Evolutionary conservation across 1,140 invertebrate genomes (phyloP).

Genomic region (Proctacanthus coquilletti): DNA sequence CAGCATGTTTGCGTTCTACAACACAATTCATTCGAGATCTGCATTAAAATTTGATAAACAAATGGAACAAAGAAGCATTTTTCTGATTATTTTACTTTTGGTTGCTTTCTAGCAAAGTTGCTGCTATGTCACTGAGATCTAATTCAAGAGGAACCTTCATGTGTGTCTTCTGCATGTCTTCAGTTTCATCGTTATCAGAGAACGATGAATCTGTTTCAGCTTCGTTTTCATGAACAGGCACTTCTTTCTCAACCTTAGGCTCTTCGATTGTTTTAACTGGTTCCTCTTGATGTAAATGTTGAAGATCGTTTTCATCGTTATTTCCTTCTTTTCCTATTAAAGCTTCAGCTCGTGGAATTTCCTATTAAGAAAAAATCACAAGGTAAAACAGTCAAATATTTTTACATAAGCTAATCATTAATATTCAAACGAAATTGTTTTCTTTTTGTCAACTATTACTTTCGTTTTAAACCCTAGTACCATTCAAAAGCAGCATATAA

Average conservation of each 20-base stretch:
- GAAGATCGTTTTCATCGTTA: slow-evolving; percentile 19
- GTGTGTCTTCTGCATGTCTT: slow-evolving; percentile 43
- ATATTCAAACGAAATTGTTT: too few relatives aligned
- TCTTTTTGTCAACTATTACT: too few relatives aligned
- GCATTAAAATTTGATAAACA: slow-evolving; percentile 9
- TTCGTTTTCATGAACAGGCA: slow-evolving; percentile 13
- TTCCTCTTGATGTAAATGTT: slow-evolving; percentile 19
- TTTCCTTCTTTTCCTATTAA: slow-evolving; percentile 18
- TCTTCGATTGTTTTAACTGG: slow-evolving; percentile 13
- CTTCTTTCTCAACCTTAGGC: slow-evolving; percentile 8
- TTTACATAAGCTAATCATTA: too few relatives aligned
- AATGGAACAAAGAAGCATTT: not conserved
- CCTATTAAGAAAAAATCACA: slow-evolving; percentile 12
- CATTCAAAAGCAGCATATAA: too few relatives aligned
- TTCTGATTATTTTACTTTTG: slow-evolving; percentile 39
- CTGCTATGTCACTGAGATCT: slow-evolving; percentile 62
- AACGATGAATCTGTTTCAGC: slow-evolving; percentile 13
- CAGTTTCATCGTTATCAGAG: slow-evolving; percentile 32
- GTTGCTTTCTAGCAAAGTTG: slow-evolving; percentile 57
- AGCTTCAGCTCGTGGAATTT: slow-evolving; percentile 27
- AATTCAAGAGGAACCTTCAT: slow-evolving; percentile 63
- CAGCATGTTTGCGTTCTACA: slow-evolving; percentile 66
- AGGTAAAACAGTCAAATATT: not conserved
- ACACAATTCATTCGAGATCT: slow-evolving; percentile 72
- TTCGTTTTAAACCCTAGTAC: too few relatives aligned